These are phyloP conservation scores for Neodiprion fabricii DNA, from an alignment of 1,140 invertebrate species.

Conservation along the genomic window DNA sequence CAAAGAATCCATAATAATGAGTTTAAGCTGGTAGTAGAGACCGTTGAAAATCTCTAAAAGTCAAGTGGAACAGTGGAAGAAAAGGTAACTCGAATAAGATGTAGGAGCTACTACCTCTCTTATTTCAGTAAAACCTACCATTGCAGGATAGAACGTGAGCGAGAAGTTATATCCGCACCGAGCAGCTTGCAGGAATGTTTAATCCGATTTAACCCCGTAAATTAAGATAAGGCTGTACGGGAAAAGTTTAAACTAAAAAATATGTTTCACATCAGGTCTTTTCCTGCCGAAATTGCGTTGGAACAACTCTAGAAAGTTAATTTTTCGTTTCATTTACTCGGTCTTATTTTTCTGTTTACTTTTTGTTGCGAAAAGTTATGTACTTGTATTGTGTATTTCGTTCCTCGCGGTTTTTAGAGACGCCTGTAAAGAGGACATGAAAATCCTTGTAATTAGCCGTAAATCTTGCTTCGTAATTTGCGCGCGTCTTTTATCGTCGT, in stretches of 20 bases:
- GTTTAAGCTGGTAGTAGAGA: no score
- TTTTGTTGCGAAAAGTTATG: no score
- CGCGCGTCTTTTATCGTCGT: not conserved
- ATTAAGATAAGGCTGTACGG: no score
- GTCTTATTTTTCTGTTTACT: not conserved
- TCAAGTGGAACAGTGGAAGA: no score
- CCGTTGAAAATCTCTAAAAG: no score
- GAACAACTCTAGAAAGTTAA: not conserved
- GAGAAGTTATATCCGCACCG: no score
- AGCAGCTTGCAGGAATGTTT: not conserved
- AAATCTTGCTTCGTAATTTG: not conserved
- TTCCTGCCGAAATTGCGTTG: not conserved
- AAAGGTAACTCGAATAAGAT: no score
- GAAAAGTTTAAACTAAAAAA: not conserved
- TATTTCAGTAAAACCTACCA: no score
- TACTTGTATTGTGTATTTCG: not conserved
- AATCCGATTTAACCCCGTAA: no score
- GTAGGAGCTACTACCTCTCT: no score
- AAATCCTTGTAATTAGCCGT: not conserved
- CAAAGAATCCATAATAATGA: no score
- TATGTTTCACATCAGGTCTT: not conserved
- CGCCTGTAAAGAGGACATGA: not conserved
- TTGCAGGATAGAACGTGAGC: no score
- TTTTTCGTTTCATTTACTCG: not conserved
- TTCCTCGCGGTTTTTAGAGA: not conserved